These are phyloP conservation scores for Allacma fusca DNA, from an alignment of 2,888 invertebrate genomes.

Conservation along the genomic window DNA sequence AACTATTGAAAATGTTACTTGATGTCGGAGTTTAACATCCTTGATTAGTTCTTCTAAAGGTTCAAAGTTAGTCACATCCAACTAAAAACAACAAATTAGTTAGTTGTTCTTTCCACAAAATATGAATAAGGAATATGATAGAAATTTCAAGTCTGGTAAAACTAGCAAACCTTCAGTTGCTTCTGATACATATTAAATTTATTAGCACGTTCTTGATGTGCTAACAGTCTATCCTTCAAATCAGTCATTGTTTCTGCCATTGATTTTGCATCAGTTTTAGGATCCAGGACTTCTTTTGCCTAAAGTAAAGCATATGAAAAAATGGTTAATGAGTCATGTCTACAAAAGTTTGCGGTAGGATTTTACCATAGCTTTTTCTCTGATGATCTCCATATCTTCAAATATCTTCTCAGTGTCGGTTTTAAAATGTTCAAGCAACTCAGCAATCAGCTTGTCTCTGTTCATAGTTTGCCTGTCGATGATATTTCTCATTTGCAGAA, in stretches of 20 bases:
- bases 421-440: conserved; percentile 77
- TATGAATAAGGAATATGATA: too few species aligned
- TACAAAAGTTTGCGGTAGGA: too few species aligned
- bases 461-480: conserved; percentile 77
- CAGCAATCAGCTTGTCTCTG: conserved; percentile 73
- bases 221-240: conserved; percentile 71
- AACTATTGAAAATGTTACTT: too few species aligned
- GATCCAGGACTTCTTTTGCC: conserved; percentile 79
- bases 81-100: conserved; percentile 65
- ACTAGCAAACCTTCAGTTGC: conserved; percentile 75
- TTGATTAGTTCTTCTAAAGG: conserved; percentile 80
- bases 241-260: conserved; percentile 73
- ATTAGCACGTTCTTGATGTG: conserved; percentile 74
- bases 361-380: conserved; percentile 75
- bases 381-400: conserved; percentile 76
- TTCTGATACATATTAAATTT: conserved; percentile 84
- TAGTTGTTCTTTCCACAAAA: too few species aligned
- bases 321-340: background rate
- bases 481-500: conserved; percentile 70
- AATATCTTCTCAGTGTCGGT: conserved; percentile 79
- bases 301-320: background rate
- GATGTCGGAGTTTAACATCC: conserved; percentile 80
- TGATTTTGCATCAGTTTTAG: conserved; percentile 74
- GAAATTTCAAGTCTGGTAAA: too few species aligned
- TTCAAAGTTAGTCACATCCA: conserved; percentile 84